Percentiles rank a stretch among this genome's conserved stretches.
Evolutionary conservation across 2,113 vertebrate species (phyloP).

Genomic region (Peromyscus leucopus): DNA sequence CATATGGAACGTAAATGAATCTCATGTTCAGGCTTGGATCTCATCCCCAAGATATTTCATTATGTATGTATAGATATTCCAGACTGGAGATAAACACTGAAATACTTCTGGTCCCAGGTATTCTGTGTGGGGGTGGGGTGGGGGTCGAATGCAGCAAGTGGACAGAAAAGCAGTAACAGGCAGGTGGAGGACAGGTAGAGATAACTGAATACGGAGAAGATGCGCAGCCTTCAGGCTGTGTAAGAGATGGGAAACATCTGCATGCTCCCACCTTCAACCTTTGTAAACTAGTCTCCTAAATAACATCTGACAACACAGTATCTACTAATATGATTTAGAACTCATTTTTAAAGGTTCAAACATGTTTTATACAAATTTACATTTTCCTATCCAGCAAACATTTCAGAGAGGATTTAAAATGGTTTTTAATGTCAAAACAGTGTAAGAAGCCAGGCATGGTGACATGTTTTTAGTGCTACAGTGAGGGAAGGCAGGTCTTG

Average conservation of each 20-base stretch:
- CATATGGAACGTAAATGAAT: not conserved
- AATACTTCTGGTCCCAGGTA: not conserved
- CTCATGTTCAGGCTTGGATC: not conserved
- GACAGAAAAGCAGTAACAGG: not conserved
- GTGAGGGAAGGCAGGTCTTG: not conserved
- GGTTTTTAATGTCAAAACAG: constrained; percentile 61
- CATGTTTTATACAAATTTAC: constrained; percentile 37
- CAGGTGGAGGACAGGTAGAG: not conserved
- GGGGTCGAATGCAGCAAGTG: not conserved
- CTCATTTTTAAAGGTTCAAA: constrained; percentile 59
- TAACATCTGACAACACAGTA: constrained; percentile 3
- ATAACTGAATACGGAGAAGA: not conserved
- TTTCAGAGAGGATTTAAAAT: constrained; percentile 66
- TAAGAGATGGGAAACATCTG: not conserved
- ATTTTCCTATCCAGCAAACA: constrained; percentile 52
- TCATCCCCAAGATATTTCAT: not conserved
- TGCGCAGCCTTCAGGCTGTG: not conserved
- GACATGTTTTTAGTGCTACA: not conserved
- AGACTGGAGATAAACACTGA: not conserved
- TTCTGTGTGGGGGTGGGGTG: not conserved
- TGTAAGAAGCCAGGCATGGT: constrained; percentile 1
- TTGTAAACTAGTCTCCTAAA: constrained; percentile 12
- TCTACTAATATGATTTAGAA: not conserved
- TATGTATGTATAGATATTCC: not conserved
- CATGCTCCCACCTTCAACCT: not conserved